Conservation (phyloP, 92 coral and sea anemone species). For the Siderastrea radians region DNA sequence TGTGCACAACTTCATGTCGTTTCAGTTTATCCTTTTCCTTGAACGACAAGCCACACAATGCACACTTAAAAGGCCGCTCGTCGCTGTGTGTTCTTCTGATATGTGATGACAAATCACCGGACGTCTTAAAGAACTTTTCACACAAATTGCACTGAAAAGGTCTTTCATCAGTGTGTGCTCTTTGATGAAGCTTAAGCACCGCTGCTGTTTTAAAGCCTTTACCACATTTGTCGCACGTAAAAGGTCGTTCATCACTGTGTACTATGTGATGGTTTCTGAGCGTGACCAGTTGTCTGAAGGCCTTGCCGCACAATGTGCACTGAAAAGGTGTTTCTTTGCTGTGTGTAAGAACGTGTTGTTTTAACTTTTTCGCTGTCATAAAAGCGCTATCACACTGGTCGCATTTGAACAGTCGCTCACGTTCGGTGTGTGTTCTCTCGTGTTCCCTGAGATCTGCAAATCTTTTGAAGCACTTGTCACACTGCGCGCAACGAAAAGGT, state of each 20-base stretch:
- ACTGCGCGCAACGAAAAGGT: not conserved
- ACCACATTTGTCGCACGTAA: slow-evolving; percentile 16
- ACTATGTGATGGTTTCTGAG: slow-evolving; percentile 22
- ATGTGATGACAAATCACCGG: slow-evolving; percentile 32
- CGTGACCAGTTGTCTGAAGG: slow-evolving; percentile 25
- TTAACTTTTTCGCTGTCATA: not conserved
- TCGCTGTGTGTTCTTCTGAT: slow-evolving; percentile 29
- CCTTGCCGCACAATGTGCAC: slow-evolving; percentile 37
- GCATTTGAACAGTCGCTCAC: not conserved
- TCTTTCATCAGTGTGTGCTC: slow-evolving; percentile 49
- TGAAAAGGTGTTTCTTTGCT: slow-evolving; percentile 3
- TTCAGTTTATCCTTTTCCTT: slow-evolving; percentile 33
- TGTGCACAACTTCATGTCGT: slow-evolving; percentile 33
- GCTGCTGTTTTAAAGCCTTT: slow-evolving; percentile 41
- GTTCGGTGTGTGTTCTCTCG: slow-evolving; percentile 1
- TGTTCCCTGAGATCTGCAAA: slow-evolving; percentile 6
- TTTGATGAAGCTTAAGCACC: slow-evolving; percentile 28
- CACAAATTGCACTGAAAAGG: slow-evolving; percentile 50
- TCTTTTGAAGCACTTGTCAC: slow-evolving; percentile 5
- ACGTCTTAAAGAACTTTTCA: slow-evolving; percentile 47
- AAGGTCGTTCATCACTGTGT: slow-evolving; percentile 46
- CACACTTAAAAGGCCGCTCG: slow-evolving; percentile 42
- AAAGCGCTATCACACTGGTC: not conserved
- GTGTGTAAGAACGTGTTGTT: not conserved
- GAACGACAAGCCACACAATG: slow-evolving; percentile 27